Percentiles rank a stretch among this genome's conserved stretches.
Evolutionary conservation across 1,140 invertebrate genomes (phyloP).

Genomic region (Heterodera schachtii): DNA sequence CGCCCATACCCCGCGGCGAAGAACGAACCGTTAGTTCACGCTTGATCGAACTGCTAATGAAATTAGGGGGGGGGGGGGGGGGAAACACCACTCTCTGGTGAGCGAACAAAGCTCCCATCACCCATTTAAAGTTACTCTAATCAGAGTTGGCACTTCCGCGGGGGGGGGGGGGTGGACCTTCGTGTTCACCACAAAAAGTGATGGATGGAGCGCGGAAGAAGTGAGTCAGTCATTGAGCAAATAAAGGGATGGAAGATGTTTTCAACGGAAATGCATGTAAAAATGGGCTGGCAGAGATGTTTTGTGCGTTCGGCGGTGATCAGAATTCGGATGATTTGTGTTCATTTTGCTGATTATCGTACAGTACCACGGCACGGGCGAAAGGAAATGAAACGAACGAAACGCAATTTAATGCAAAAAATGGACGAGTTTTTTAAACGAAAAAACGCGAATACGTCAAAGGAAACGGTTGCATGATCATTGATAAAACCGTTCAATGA

Average conservation of each 20-base stretch:
- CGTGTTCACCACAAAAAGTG: not conserved
- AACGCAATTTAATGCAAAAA: not conserved
- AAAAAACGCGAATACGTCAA: not conserved
- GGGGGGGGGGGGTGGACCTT: not conserved
- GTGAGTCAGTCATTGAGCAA: not conserved
- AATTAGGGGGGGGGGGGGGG: slow-evolving; percentile 21
- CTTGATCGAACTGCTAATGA: slow-evolving; percentile 26
- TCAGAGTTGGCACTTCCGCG: slow-evolving; percentile 13
- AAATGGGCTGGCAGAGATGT: not conserved
- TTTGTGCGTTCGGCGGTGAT: not conserved
- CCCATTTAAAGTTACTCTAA: not conserved
- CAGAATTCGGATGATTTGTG: not conserved
- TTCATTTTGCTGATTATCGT: not conserved
- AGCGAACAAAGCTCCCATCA: not conserved
- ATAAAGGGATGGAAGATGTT: not conserved
- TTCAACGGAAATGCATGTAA: not conserved
- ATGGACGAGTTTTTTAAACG: not conserved
- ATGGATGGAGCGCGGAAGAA: not conserved
- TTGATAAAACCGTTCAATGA: not conserved
- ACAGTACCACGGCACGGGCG: not conserved
- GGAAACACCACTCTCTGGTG: not conserved
- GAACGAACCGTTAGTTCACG: slow-evolving; percentile 18
- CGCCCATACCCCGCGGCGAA: not conserved
- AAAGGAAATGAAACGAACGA: not conserved
- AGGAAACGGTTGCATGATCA: not conserved